Base-by-base conservation (phyloP, 2,888 invertebrate genomes). In the Saturnia japonica region DNA sequence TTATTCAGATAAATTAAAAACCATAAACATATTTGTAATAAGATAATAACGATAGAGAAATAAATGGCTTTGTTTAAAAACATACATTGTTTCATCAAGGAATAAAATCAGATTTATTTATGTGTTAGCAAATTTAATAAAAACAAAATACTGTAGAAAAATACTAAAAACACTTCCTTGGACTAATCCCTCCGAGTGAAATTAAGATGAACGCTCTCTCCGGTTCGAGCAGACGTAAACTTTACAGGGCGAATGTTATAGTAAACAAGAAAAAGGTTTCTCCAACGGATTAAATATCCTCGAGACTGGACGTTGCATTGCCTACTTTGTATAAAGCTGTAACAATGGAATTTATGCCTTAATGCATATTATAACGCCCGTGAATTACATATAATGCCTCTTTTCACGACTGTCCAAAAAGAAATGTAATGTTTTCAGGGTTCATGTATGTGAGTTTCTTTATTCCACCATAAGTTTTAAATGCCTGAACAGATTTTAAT, bases 151-250 rank as follows among this genome's bases (percentile, higher is more conserved):
- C 19, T 19, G 57, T 62, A 51, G 28, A 16, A 70, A 51, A 70
- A 45, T 54, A 68, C 64, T 68, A 71, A 70, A 69, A 60, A 67
- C 28, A 66, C 68, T 69, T 71, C 62, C 47, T 68, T 69, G 12
- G 67, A 47, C 75, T 78, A 78, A 76, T 76, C 73, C 71, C 67
- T 45, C 40, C 62, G 71, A 75, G 73, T 71, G 71, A 70, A 72
- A 78, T 74, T 74, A 78, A 74, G 73, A 74, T 68, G 60, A 71
- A 73, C 69, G 69, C 62, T 34, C 66, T 62, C 28, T 16, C 9
- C 42, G 42, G 40, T 60, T 60, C 28, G 57, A 54, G 68, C 54
- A 43, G 45, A 71, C 71, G 70, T 72, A 66, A 72, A 74, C 54
- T 73, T 73, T 73, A 68, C 71, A 69, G 68, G 69, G n/a, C 68